A percentile compares a stretch with the other conserved stretches of the same genome.
phyloP scores from a whole-genome alignment of 2,888 invertebrate species.

The Brachypterus glaber region DNA sequence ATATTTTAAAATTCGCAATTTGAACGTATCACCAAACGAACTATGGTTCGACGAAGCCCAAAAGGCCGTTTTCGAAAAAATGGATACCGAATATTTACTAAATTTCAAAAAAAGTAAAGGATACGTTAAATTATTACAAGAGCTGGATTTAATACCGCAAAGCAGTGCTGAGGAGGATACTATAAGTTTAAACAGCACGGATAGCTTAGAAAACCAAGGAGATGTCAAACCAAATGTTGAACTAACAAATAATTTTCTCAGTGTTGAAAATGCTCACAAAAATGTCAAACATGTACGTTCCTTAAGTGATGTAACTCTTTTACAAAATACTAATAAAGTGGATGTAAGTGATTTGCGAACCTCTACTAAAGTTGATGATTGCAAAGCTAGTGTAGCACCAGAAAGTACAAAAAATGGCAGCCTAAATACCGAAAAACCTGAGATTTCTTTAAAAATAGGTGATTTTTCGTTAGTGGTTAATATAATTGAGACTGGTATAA shows the following conservation, averaged over 20 bases:
- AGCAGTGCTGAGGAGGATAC: constrained; percentile 48
- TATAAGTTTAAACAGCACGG: constrained; percentile 47
- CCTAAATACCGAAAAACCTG: constrained; percentile 20
- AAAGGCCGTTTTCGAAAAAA: constrained; percentile 55
- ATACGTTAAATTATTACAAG: constrained; percentile 62
- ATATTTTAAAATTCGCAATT: constrained; percentile 48
- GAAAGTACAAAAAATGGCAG: constrained; percentile 1
- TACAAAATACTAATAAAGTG: constrained; percentile 11
- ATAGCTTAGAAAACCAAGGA: constrained; percentile 38
- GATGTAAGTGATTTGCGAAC: constrained; percentile 15
- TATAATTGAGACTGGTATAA: constrained; percentile 63
- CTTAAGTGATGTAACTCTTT: constrained; percentile 36
- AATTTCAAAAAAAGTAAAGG: constrained; percentile 56
- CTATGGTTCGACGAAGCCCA: constrained; percentile 81
- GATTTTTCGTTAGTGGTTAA: constrained; percentile 45
- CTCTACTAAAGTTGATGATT: constrained; percentile 11
- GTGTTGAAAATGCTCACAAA: constrained; percentile 25
- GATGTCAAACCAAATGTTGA: constrained; percentile 6
- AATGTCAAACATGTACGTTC: constrained; percentile 36
- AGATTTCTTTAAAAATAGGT: constrained; percentile 28
- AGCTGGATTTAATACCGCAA: constrained; percentile 59
- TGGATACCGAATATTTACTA: constrained; percentile 50
- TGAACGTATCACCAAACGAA: constrained; percentile 53
- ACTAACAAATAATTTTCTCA: constrained; percentile 19
- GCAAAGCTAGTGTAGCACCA: background rate